phyloP scores from a whole-genome alignment of 2,113 vertebrate genomes.

The Alethe diademata region DNA sequence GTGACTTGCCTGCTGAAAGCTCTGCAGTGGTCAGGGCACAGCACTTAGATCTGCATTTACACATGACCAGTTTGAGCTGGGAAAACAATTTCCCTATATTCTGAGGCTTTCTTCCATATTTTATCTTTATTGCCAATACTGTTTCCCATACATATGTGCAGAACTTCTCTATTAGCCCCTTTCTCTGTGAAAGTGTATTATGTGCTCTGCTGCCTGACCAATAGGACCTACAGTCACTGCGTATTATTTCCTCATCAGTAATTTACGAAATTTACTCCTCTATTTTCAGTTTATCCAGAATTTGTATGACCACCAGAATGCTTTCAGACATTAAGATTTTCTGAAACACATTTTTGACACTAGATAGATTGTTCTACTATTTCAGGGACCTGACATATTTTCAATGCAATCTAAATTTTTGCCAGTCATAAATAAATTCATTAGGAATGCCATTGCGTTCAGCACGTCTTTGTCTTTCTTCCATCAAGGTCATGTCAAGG shows the following conservation, averaged over 20 bases:
- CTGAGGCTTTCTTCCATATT: neutral
- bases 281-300: neutral
- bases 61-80: neutral
- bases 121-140: neutral
- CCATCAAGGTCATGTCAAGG: neutral
- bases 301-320: neutral
- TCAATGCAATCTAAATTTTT: neutral
- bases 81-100: neutral
- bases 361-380: neutral
- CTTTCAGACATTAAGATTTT: neutral
- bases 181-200: neutral
- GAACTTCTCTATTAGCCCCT: neutral
- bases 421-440: neutral
- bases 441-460: neutral
- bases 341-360: neutral
- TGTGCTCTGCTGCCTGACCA: neutral
- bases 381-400: neutral
- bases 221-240: neutral
- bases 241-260: neutral
- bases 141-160: neutral
- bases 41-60: neutral
- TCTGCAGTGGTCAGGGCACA: neutral
- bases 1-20: neutral
- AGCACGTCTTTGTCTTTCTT: neutral
- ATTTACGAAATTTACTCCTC: neutral